Base-by-base conservation (phyloP, 2,888 invertebrate genomes). In the Andrena trimmerana region DNA sequence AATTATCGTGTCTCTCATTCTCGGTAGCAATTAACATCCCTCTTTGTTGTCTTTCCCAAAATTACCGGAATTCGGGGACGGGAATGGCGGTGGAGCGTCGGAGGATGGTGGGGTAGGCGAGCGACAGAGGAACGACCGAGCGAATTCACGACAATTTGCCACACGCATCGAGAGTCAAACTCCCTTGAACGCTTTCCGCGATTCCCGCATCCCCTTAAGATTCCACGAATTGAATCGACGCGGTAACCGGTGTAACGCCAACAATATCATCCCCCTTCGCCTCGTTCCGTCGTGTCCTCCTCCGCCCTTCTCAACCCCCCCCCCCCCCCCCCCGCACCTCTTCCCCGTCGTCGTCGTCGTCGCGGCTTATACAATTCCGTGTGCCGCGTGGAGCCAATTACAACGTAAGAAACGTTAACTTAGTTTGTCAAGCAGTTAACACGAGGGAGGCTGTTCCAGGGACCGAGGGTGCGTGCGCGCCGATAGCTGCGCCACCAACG, bases 361-460 rank as follows among this genome's bases (percentile, higher is more conserved):
- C 70, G 78, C 73, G 82, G 72, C 86, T 83, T 81, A 86, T 84
- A 88, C 90, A 86, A 90, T 86, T 90, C 87, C 62, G 83, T 80
- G 83, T 74, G 78, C 86, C 81, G 86, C 65, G 86, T 81, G 88
- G 87, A 86, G 85, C 88, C 86, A 87, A 87, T 88, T 89, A 89
- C 87, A 80, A 84, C 88, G 86, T 92, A 92, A 91, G 92, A 92
- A 93, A 92, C 90, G 89, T 89, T 91, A 92, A 92, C 92, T 92
- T 87, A 91, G 92, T 92, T 93, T 91, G 90, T 88, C 89, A 88
- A 92, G 90, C 89, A 91, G 92, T 92, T 92, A 92, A 90, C 92
- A 86, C 83, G 85, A 73, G 79, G 84, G 85, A 81, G 77, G 59
- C 67, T n/a, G 52, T 52, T 29, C 29, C 13, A 33, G 82, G 80